Base-by-base conservation (phyloP, 2,888 invertebrate genomes). In the Patella caerulea region DNA sequence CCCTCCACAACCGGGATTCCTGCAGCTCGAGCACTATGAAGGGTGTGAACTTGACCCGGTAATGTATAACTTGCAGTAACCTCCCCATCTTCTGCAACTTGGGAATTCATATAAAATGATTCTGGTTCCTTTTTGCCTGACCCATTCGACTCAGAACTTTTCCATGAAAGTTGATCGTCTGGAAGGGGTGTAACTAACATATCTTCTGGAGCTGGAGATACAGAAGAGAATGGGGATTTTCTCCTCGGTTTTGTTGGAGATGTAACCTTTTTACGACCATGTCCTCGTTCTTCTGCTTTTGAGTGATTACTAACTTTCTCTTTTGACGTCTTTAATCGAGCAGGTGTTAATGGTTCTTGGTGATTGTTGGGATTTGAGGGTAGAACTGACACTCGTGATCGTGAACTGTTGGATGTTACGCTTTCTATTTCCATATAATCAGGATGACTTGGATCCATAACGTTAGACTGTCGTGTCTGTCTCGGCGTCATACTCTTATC, bases 281-380 rank as follows among this genome's bases (percentile, higher is more conserved):
- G 91, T 12, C 94, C 94, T 90, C 94, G 93, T 90, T 95, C 95
- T 84, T 95, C 95, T 71, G 94, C 94, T 89, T 94, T 94, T 76
- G 93, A 93, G 87, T 94, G 94, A 87, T 93, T 93, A 90, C 94
- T 94, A 80, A 92, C 93, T 85, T 93, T 94, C 90, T 95, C 94
- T 92, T 94, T 94, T 83, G 93, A 93, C 82, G 93, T 93, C 82
- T 94, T 93, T 84, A 94, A 89, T 83, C 94, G 92, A 75, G 93
- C 94, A 73, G 94, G 94, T 85, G 93, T 92, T 77, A 94, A 90
- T 17, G 94, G 94, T 87, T 94, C 94, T 17, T 19, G 65, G 15
- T 75, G 70, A 29, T 75, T 75, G 56, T 75, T 73, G 52, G 73
- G 72, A 19, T 74, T 71, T 3, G 70, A 72, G 17, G 78, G 74